Percentiles rank a stretch among this genome's conserved stretches.
These are phyloP conservation scores for Pipa parva DNA, from an alignment of 2,113 vertebrate genomes.

Conservation along the genomic window DNA sequence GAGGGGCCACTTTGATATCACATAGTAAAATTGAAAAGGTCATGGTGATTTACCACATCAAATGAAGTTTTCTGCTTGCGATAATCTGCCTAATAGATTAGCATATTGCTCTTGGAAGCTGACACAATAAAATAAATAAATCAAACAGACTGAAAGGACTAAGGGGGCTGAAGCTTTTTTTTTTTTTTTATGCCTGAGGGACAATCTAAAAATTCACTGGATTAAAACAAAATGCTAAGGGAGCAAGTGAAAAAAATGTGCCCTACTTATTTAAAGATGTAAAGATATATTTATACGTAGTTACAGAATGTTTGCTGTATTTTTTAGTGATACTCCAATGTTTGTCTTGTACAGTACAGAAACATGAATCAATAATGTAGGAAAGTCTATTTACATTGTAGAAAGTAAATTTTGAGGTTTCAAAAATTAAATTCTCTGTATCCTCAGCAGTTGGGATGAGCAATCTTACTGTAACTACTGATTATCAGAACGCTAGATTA, in stretches of 20 bases:
- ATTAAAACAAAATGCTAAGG: neutral
- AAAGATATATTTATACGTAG: slow-evolving; percentile 9
- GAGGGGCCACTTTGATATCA: slow-evolving; percentile 20
- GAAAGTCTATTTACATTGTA: too few relatives aligned
- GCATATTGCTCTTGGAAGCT: slow-evolving; percentile 15
- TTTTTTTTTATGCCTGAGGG: slow-evolving; percentile 17
- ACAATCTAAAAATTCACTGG: neutral
- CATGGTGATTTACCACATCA: slow-evolving; percentile 40
- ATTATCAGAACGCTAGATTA: too few relatives aligned
- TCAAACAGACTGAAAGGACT: slow-evolving; percentile 12
- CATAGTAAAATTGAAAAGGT: slow-evolving; percentile 31
- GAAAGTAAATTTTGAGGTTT: too few relatives aligned
- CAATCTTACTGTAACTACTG: too few relatives aligned
- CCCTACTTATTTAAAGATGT: slow-evolving; percentile 6
- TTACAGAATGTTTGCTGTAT: neutral
- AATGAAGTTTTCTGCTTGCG: slow-evolving; percentile 36
- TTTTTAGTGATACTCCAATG: too few relatives aligned
- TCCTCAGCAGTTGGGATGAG: too few relatives aligned
- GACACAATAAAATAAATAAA: slow-evolving; percentile 31
- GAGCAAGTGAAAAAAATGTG: neutral
- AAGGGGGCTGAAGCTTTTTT: neutral
- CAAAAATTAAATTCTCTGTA: too few relatives aligned
- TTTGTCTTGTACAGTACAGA: too few relatives aligned
- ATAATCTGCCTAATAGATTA: slow-evolving; percentile 39
- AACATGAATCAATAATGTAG: too few relatives aligned